Percentiles rank a stretch among this genome's conserved stretches.
These are phyloP conservation scores for Orestias chungarensis DNA, from an alignment of 2,797 vertebrate species.

Conservation along the genomic window DNA sequence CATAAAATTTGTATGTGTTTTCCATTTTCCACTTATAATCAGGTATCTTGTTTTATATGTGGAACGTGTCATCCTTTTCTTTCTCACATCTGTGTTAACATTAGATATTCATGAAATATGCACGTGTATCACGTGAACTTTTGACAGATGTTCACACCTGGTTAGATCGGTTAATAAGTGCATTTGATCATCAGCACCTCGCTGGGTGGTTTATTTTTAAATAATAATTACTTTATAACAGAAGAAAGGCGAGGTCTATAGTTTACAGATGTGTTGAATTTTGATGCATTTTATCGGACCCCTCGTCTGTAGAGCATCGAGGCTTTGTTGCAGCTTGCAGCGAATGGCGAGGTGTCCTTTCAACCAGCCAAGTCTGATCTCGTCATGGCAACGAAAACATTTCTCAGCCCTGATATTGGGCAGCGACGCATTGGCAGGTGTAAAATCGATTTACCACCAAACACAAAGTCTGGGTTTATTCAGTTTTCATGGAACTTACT, in stretches of 20 bases:
- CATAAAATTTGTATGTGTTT: too few relatives aligned
- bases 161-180: not conserved
- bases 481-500: not conserved
- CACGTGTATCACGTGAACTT: too few relatives aligned
- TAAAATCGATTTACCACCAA: constrained; percentile 1
- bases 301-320: not conserved
- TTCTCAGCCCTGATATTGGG: constrained; percentile 1
- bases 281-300: not conserved
- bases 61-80: too few relatives aligned
- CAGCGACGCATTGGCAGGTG: not conserved
- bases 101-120: too few relatives aligned
- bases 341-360: not conserved
- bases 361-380: constrained; percentile 18
- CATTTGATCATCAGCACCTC: not conserved
- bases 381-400: constrained; percentile 36
- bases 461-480: not conserved
- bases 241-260: not conserved
- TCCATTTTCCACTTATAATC: too few relatives aligned
- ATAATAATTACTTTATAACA: not conserved
- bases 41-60: too few relatives aligned
- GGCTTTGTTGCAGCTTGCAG: constrained; percentile 13
- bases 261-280: not conserved
- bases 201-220: too few relatives aligned
- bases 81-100: too few relatives aligned
- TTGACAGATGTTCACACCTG: not conserved